Evolutionary conservation across 1,140 invertebrate species (phyloP), one percentile per base, ranked within the genome.

Genomic region (Lepidurus arcticus): DNA sequence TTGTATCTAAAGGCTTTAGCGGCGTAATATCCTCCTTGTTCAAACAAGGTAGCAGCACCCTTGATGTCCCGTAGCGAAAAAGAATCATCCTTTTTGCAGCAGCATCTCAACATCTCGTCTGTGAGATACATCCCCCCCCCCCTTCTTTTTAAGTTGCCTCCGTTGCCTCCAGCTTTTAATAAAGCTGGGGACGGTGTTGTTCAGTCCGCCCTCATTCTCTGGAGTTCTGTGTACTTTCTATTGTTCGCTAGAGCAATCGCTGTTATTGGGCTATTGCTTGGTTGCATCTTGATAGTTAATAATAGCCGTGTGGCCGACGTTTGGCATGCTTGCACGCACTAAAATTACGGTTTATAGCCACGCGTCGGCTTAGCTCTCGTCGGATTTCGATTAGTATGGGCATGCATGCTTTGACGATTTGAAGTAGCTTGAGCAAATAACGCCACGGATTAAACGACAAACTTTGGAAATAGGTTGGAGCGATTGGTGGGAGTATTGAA

Each of bases 211-310:
- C 53, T 65, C 53, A n/a, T 65, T 65, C 53, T 65, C 21, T 13
- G 53, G 13, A 65, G 9, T 65, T 7, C 4, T 65, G 53, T 65
- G 53, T 65, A n/a, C 53, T 21, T 7, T 65, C 16, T 65, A 65
- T 65, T 65, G 53, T 65, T 65, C 53, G 16, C 53, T 65, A 65
- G 53, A 65, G 53, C 53, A 65, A 65, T 65, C 53, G 53, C 53
- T 9, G 21, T 65, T 65, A 65, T 65, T 65, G 53, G 53, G 16
- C 53, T 65, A 65, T 65, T 65, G 53, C 53, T 65, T 65, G 53
- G 53, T 65, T 65, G 53, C 53, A 65, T 65, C 53, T 65, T 65
- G 53, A 65, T 65, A 65, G 53, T 65, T 65, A 65, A 65, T 65
- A 65, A 65, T 65, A 65, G 53, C 53, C 6, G n/a, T 16, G 53